Evolutionary conservation across 2,113 vertebrate genomes (phyloP).

Genomic region (Macaca mulatta): DNA sequence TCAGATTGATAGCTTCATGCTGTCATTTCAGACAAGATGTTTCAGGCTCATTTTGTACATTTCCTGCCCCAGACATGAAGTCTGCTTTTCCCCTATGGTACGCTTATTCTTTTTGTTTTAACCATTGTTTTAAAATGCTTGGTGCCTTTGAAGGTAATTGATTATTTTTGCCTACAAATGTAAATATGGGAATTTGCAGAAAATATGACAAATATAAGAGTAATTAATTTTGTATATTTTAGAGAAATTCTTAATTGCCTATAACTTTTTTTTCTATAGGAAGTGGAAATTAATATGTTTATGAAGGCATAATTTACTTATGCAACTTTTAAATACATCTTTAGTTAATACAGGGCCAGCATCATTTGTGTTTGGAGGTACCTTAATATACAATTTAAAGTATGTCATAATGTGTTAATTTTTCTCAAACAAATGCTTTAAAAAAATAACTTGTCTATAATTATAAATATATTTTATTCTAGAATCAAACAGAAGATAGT

Average conservation of each 20-base stretch:
- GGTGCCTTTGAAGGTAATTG: background rate
- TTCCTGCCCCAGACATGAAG: background rate
- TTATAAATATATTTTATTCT: conserved; percentile 59
- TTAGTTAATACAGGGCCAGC: background rate
- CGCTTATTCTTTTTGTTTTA: background rate
- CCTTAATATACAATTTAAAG: background rate
- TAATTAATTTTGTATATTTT: conserved; percentile 41
- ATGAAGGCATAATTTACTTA: conserved; percentile 35
- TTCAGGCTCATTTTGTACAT: background rate
- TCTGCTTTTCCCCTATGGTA: background rate
- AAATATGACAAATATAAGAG: conserved; percentile 24
- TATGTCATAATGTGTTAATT: conserved; percentile 22
- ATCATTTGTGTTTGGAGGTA: conserved; percentile 41
- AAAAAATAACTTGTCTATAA: conserved; percentile 47
- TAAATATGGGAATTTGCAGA: conserved; percentile 1
- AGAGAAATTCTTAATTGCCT: conserved; percentile 24
- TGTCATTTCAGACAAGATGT: background rate
- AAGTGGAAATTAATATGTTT: conserved; percentile 37
- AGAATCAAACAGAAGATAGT: conserved; percentile 98
- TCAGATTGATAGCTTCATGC: background rate
- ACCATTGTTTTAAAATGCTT: conserved; percentile 47
- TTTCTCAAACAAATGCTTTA: background rate
- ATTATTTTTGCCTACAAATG: conserved; percentile 26
- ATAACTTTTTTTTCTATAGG: background rate
- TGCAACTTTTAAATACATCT: conserved; percentile 41